Evolutionary conservation across 2,797 vertebrate genomes (phyloP), one percentile per base, ranked within the genome.

Genomic region (Momotus momota): DNA sequence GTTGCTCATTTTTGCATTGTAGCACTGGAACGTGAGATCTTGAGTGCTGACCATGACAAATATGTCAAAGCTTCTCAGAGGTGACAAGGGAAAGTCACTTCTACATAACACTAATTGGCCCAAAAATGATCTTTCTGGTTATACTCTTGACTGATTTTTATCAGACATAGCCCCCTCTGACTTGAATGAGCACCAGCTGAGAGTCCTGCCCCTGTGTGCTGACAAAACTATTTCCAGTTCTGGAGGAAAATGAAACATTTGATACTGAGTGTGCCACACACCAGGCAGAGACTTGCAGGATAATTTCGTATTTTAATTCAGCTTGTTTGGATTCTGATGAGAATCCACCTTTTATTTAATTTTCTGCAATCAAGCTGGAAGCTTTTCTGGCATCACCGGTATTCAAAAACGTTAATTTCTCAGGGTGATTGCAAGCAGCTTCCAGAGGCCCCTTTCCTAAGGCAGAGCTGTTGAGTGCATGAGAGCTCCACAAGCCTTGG

Each of bases 321-420:
- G 10, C 23, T 54, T 81, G 19, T 48, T 73, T 77, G n/a, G 31
- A 58, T 92, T 72, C 69, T 90, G 82, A 88, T 81, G 73, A 86
- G 77, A 94, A 81, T 67, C 46, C 73, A 86, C 35, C 41, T 90
- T 94, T 35, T 43, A 29, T 64, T 94, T 88, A n/a, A 81, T 94
- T 90, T 93, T 90, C 82, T 75, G 4, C 29, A 35, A 31, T 86
- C 18, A 54, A 72, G 43, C 69, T 81, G 54, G 75, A 75, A 90
- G 85, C 45, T 52, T 6, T 89, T 22, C 57, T 88, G 77, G 57
- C 65, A 86, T 74, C 2, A 0, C n/a, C 41, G 12, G 29, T 26
- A 11, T 71, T 81, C 38, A 74, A 31, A 90, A 91, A 27, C 4
- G 0, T 71, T 69, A 20, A 35, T 90, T 38, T 93, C 49, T 65